These are phyloP conservation scores for Mesocricetus auratus DNA, from an alignment of 2,113 vertebrate genomes.

Conservation along the genomic window DNA sequence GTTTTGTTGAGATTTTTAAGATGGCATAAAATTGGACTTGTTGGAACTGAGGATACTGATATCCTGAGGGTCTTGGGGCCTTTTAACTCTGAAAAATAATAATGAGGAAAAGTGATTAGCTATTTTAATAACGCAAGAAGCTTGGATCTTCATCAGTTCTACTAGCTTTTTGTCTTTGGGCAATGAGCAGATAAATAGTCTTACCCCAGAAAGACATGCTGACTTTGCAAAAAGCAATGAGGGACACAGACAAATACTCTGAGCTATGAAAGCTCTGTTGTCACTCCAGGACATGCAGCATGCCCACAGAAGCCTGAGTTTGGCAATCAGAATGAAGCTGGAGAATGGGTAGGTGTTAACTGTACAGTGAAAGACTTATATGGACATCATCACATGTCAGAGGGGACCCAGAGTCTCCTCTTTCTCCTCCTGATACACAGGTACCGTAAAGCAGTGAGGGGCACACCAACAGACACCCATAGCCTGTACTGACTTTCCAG, in stretches of 20 bases:
- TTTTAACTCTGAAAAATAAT: conserved; percentile 25
- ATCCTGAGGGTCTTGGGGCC: neutral
- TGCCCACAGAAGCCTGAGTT: neutral
- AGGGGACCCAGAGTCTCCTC: neutral
- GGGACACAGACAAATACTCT: neutral
- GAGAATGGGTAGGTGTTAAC: neutral
- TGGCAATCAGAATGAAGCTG: neutral
- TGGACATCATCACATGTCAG: too few relatives aligned
- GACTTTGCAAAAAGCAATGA: neutral
- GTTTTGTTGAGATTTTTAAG: neutral
- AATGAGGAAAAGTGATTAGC: neutral
- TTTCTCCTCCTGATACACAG: neutral
- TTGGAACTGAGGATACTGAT: neutral
- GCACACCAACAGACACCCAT: neutral
- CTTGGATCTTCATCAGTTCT: neutral
- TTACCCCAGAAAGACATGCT: neutral
- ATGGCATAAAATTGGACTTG: neutral
- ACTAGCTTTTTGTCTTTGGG: neutral
- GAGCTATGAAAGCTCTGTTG: neutral
- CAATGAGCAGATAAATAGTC: neutral
- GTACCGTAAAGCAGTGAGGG: accelerated
- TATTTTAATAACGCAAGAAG: neutral
- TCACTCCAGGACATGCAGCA: neutral
- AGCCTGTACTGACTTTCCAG: neutral
- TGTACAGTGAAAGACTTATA: neutral